phyloP scores from a whole-genome alignment of 2,113 vertebrate species.

The Tetraodon nigroviridis region DNA sequence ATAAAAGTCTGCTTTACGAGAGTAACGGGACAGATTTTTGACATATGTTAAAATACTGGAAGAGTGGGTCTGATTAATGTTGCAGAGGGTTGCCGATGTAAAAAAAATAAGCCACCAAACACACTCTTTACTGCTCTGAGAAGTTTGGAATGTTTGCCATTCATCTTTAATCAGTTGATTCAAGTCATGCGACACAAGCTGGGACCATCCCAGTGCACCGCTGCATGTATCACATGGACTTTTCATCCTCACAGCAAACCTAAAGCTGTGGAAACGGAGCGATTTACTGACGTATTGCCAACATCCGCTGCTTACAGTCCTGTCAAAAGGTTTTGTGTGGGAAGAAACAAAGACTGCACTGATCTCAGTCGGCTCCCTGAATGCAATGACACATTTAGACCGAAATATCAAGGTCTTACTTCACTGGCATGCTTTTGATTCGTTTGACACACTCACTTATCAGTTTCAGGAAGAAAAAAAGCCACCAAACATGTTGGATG shows the following conservation, averaged over 20 bases:
- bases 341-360: constrained; percentile 7
- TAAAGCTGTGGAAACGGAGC: neutral
- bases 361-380: neutral
- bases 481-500: constrained; percentile 42
- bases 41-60: no score
- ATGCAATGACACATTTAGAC: constrained; percentile 33
- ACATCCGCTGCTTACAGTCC: constrained; percentile 10
- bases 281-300: constrained; percentile 17
- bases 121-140: no score
- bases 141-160: no score
- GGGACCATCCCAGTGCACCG: no score
- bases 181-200: no score
- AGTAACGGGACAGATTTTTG: no score
- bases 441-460: constrained; percentile 54
- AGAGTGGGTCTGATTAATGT: no score
- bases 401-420: constrained; percentile 65
- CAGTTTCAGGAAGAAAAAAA: constrained; percentile 51
- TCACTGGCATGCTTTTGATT: constrained; percentile 45
- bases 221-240: no score
- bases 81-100: no score
- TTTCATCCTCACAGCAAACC: neutral
- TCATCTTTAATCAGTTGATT: no score
- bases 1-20: no score
- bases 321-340: constrained; percentile 42
- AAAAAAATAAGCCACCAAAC: no score